Conservation (phyloP, 2,888 invertebrate species). For the Rutpela maculata region DNA sequence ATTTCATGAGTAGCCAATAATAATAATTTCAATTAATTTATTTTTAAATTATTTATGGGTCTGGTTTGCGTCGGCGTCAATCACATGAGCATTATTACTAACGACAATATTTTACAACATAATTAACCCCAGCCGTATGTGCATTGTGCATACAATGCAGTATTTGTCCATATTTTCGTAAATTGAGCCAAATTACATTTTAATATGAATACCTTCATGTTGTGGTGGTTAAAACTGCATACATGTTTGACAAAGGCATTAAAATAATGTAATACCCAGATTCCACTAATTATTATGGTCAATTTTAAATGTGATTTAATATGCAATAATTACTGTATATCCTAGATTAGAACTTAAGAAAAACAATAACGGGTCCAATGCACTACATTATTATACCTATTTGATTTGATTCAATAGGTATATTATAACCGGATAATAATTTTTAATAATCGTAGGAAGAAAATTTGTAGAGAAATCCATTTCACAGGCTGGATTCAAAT, state of each 20-base stretch:
- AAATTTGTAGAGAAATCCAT: too few relatives aligned
- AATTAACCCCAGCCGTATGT: neutral
- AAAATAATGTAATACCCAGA: neutral
- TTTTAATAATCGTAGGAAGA: too few relatives aligned
- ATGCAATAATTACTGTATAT: neutral
- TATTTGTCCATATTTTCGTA: neutral
- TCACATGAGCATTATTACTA: neutral
- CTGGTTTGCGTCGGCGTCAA: neutral
- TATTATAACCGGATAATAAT: too few relatives aligned
- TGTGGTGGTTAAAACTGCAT: neutral
- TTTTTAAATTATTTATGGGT: too few relatives aligned
- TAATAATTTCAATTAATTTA: too few relatives aligned
- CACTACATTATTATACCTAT: too few relatives aligned
- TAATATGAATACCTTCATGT: conserved; percentile 2
- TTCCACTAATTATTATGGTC: neutral
- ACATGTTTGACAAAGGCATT: neutral
- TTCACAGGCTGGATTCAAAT: too few relatives aligned
- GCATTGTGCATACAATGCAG: neutral
- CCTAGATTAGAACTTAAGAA: neutral
- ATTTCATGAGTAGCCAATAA: too few relatives aligned
- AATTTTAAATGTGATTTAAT: neutral
- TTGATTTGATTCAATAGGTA: too few relatives aligned
- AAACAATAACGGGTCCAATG: too few relatives aligned
- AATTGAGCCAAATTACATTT: neutral
- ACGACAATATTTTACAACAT: neutral